Evolutionary conservation across 2,113 vertebrate species (phyloP).

Genomic region (Embiotoca jacksoni): DNA sequence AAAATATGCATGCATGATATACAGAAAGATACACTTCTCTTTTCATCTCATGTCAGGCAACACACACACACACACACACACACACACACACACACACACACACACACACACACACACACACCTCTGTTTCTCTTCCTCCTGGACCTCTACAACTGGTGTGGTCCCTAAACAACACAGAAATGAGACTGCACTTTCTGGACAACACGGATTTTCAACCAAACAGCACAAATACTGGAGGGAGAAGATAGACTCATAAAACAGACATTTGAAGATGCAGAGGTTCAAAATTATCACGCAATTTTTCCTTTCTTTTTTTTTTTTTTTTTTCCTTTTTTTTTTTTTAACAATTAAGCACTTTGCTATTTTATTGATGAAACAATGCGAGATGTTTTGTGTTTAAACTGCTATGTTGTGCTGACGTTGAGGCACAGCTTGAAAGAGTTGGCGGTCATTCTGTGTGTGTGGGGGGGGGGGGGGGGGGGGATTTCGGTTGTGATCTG

Average conservation of each 20-base stretch:
- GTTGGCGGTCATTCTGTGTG: neutral
- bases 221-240: constrained; percentile 21
- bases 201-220: constrained; percentile 34
- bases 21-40: constrained; percentile 19
- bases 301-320: constrained; percentile 13
- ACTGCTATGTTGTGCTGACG: constrained; percentile 9
- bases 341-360: constrained; percentile 52
- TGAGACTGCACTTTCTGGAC: constrained; percentile 32
- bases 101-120: constrained; percentile 18
- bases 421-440: constrained; percentile 43
- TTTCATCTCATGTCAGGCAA: constrained; percentile 39
- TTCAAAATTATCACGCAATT: constrained; percentile 29
- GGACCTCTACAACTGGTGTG: constrained; percentile 13
- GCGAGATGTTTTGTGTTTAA: constrained; percentile 26
- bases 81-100: constrained; percentile 21
- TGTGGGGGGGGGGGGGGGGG: neutral
- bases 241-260: neutral
- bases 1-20: constrained; percentile 52
- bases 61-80: constrained; percentile 19
- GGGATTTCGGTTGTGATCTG: neutral
- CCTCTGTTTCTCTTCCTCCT: neutral
- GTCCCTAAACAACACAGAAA: constrained; percentile 14
- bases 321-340: constrained; percentile 26
- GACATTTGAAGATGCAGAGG: constrained; percentile 5
- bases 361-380: constrained; percentile 30